Conservation (phyloP, 1,140 invertebrate species). For the Colletes gigas region DNA sequence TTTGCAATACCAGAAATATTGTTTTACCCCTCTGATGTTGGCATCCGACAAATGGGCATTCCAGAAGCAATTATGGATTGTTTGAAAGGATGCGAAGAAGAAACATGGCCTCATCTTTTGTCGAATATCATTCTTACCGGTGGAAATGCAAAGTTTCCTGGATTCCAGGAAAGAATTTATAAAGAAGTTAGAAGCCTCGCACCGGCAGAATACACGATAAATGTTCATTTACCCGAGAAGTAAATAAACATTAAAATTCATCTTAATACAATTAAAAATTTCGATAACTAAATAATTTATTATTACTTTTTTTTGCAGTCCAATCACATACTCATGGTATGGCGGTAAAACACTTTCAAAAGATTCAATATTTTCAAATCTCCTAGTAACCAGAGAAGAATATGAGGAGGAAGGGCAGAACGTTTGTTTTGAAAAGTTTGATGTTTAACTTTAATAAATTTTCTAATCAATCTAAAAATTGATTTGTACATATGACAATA, state of each 20-base stretch:
- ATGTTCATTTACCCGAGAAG: slow-evolving; percentile 87
- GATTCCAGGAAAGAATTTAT: slow-evolving; percentile 91
- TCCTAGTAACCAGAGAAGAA: slow-evolving; percentile 90
- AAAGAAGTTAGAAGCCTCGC: slow-evolving; percentile 90
- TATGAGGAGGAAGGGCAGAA: slow-evolving; percentile 93
- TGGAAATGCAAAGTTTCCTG: slow-evolving; percentile 92
- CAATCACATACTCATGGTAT: slow-evolving; percentile 93
- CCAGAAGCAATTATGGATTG: slow-evolving; percentile 92
- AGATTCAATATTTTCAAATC: slow-evolving; percentile 87
- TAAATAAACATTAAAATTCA: slow-evolving; percentile 68
- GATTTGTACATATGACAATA: no score
- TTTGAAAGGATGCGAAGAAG: slow-evolving; percentile 87
- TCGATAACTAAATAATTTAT: background rate
- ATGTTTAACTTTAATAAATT: slow-evolving; percentile 80
- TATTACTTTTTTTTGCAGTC: slow-evolving; percentile 81
- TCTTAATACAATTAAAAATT: slow-evolving; percentile 11
- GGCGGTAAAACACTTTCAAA: slow-evolving; percentile 90
- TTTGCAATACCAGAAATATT: slow-evolving; percentile 97
- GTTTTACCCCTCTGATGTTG: slow-evolving; percentile 97
- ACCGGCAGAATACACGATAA: slow-evolving; percentile 88
- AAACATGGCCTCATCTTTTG: slow-evolving; percentile 90
- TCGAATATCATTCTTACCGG: slow-evolving; percentile 96
- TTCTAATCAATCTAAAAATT: background rate
- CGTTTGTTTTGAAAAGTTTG: slow-evolving; percentile 87
- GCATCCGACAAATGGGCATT: slow-evolving; percentile 96